phyloP scores from a whole-genome alignment of 2,888 invertebrate species.

The Megastigmus dorsalis region DNA sequence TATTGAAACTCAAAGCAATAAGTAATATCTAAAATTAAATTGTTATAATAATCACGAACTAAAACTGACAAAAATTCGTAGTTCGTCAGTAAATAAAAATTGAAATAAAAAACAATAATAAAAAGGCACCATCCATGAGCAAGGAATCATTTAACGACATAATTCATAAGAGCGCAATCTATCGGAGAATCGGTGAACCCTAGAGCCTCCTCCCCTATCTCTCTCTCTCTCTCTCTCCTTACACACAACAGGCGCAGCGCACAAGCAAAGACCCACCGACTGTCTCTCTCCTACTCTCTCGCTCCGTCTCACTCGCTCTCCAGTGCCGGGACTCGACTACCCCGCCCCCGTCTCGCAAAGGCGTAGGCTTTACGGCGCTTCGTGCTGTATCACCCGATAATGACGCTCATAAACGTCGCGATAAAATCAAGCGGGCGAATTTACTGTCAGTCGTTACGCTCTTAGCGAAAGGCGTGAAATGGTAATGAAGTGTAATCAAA shows the following conservation, averaged over 20 bases:
- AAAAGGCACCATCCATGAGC: too few relatives aligned
- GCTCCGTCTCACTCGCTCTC: conserved; percentile 49
- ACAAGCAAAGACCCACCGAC: conserved; percentile 14
- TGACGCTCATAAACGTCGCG: conserved; percentile 74
- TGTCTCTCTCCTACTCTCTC: conserved; percentile 19
- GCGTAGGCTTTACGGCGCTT: conserved; percentile 70
- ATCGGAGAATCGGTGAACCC: conserved; percentile 69
- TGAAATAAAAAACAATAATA: too few relatives aligned
- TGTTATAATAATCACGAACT: too few relatives aligned
- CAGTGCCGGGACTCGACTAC: conserved; percentile 24
- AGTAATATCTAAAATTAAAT: too few relatives aligned
- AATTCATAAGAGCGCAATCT: conserved; percentile 68
- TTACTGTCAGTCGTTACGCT: conserved; percentile 70
- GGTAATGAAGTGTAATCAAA: conserved; percentile 73
- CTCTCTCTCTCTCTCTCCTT: conserved; percentile 8
- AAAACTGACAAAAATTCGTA: too few relatives aligned
- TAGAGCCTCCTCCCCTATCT: conserved; percentile 69
- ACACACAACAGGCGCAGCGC: conserved; percentile 9
- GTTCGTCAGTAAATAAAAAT: too few relatives aligned
- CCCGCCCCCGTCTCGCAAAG: conserved; percentile 64
- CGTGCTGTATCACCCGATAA: conserved; percentile 72
- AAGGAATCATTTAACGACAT: conserved; percentile 48
- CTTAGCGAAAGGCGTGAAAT: conserved; percentile 69
- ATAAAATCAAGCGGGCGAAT: conserved; percentile 73
- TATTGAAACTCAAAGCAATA: too few relatives aligned